These are phyloP conservation scores for Jordanella pulchra DNA, from an alignment of 2,797 vertebrate genomes.

Conservation along the genomic window DNA sequence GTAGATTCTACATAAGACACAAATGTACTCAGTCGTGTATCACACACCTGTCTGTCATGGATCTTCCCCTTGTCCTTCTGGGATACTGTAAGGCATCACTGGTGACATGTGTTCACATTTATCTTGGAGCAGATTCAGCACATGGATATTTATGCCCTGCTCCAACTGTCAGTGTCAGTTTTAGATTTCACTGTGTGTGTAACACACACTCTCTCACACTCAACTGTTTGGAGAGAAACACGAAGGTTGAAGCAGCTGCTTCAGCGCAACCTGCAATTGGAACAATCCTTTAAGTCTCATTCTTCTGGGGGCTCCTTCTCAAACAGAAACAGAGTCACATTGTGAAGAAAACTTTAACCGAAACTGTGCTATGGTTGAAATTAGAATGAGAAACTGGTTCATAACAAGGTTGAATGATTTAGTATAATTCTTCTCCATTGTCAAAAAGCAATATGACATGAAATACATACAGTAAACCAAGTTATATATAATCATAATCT, in stretches of 20 bases:
- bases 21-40: neutral
- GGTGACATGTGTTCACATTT: slow-evolving; percentile 73
- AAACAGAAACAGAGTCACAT: neutral
- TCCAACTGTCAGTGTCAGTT: slow-evolving; percentile 75
- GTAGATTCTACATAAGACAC: neutral
- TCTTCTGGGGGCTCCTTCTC: neutral
- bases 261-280: slow-evolving; percentile 1
- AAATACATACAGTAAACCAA: neutral
- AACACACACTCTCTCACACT: slow-evolving; percentile 55
- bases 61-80: slow-evolving; percentile 24
- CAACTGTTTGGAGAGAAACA: slow-evolving; percentile 62
- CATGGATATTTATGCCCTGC: slow-evolving; percentile 74
- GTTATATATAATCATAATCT: neutral
- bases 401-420: neutral
- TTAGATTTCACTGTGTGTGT: slow-evolving; percentile 74
- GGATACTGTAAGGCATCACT: slow-evolving; percentile 42
- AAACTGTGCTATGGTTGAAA: neutral
- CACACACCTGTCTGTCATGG: neutral
- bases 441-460: neutral
- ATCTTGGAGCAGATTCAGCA: slow-evolving; percentile 72
- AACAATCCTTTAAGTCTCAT: neutral
- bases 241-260: slow-evolving; percentile 64
- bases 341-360: neutral
- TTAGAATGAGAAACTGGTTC: neutral
- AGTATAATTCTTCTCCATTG: neutral